Evolutionary conservation across 2,888 invertebrate genomes (phyloP).

Genomic region (Diaprepes abbreviatus): DNA sequence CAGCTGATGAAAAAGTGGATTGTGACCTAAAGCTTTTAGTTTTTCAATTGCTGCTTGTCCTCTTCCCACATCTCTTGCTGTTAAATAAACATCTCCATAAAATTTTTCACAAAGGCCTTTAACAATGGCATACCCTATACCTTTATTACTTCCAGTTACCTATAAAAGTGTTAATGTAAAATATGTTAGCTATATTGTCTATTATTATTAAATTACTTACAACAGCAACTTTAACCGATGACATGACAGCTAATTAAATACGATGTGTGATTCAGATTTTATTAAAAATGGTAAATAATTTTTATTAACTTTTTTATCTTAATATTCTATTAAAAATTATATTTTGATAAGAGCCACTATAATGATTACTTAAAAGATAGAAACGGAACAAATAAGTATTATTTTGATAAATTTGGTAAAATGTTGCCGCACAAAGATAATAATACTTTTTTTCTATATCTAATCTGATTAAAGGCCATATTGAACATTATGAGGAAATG

Average conservation of each 20-base stretch:
- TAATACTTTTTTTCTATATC: too few species aligned
- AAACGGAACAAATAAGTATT: too few species aligned
- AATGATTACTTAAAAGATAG: too few species aligned
- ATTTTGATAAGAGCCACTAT: too few species aligned
- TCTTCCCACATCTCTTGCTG: slow-evolving; percentile 73
- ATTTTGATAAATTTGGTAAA: too few species aligned
- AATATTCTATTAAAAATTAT: too few species aligned
- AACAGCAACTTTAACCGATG: background rate
- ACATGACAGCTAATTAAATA: background rate
- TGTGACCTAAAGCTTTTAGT: slow-evolving; percentile 71
- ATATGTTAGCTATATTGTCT: background rate
- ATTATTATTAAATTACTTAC: slow-evolving; percentile 59
- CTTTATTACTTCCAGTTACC: slow-evolving; percentile 81
- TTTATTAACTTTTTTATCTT: too few species aligned
- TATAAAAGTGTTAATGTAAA: slow-evolving; percentile 52
- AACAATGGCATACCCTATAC: slow-evolving; percentile 78
- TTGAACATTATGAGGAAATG: too few species aligned
- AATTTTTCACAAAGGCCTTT: slow-evolving; percentile 77
- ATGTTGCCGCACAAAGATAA: too few species aligned
- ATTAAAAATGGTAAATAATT: too few species aligned
- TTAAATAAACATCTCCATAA: slow-evolving; percentile 79
- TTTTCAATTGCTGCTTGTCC: slow-evolving; percentile 74
- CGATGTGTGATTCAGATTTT: too few species aligned
- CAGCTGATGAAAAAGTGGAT: slow-evolving; percentile 75
- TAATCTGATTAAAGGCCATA: too few species aligned